Percentiles rank a stretch among this genome's conserved stretches.
Conservation (phyloP, 2,888 invertebrate genomes). For the Mythimna vitellina region DNA sequence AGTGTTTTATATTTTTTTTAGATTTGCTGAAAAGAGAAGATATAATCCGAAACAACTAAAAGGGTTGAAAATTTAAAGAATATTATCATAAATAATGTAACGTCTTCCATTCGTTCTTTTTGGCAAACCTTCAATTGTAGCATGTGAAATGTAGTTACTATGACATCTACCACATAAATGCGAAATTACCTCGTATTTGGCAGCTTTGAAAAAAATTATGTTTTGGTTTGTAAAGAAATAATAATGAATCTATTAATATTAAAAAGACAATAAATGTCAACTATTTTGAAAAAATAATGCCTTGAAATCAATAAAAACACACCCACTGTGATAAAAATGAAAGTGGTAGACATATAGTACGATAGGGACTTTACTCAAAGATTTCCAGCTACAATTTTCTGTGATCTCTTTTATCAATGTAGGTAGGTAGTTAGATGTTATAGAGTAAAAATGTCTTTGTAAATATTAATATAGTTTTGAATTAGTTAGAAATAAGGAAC, state of each 20-base stretch:
- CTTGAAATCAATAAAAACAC: slow-evolving; percentile 83
- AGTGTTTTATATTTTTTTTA: slow-evolving; percentile 79
- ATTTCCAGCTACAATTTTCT: slow-evolving; percentile 91
- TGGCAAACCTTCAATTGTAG: slow-evolving; percentile 88
- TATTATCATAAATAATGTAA: slow-evolving; percentile 72
- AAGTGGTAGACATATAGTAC: slow-evolving; percentile 86
- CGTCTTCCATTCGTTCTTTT: slow-evolving; percentile 88
- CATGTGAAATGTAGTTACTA: slow-evolving; percentile 76
- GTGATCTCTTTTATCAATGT: slow-evolving; percentile 91
- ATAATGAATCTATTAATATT: slow-evolving; percentile 53
- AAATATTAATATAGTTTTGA: slow-evolving; percentile 81
- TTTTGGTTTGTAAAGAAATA: slow-evolving; percentile 59
- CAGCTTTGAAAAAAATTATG: slow-evolving; percentile 66
- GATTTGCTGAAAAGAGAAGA: slow-evolving; percentile 80
- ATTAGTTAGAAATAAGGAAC: slow-evolving; percentile 80
- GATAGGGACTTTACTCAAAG: slow-evolving; percentile 88
- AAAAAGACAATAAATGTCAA: slow-evolving; percentile 83
- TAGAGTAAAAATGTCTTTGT: slow-evolving; percentile 85
- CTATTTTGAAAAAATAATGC: slow-evolving; percentile 77
- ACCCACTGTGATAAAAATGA: slow-evolving; percentile 89
- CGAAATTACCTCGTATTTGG: slow-evolving; percentile 61
- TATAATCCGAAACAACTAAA: slow-evolving; percentile 71
- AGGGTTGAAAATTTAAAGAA: slow-evolving; percentile 71
- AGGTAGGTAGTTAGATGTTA: slow-evolving; percentile 85
- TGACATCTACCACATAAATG: slow-evolving; percentile 78